Base-by-base conservation (phyloP, 2,113 vertebrate species). In the Noctilio leporinus region DNA sequence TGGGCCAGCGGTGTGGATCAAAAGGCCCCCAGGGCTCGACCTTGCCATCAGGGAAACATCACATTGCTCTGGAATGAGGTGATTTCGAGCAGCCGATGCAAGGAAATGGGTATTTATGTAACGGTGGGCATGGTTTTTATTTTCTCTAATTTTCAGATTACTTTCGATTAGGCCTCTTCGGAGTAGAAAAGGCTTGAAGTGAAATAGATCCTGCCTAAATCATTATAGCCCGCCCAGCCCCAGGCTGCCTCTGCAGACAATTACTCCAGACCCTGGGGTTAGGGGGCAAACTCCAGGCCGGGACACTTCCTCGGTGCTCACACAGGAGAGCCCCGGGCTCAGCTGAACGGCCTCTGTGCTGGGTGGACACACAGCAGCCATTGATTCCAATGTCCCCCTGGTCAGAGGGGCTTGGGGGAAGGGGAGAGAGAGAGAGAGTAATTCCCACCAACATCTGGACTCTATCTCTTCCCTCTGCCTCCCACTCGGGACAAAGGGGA, bases 121-220 rank as follows among this genome's bases (percentile, higher is more conserved):
- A 91, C 97, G 38, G 97, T 95, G 98, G 97, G 97, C 98, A 98
- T 99, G 98, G 98, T 98, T 98, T 99, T 98, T 98, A 98, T 98
- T 99, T 99, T 98, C 98, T 88, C 98, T 98, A 97, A 98, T 98
- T 98, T 99, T 99, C 98, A 98, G 98, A 98, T 99, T 98, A 98
- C 98, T 98, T 98, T 98, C 98, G 97, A 98, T 98, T 98, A 99
- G 98, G 98, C 96, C 98, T 98, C 98, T 97, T 98, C 91, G 24
- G 98, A 98, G 98, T 97, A 97, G 98, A 98, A 98, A 98, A 98
- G 98, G 99, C 98, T 98, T 99, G 98, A 98, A 98, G 98, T 99
- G 99, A 99, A 99, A 99, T 99, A 98, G 99, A 99, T 99, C 99
- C 98, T 98, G 98, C 98, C 99, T 99, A 99, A 99, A 99, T 99